Base-by-base conservation (phyloP, 1,140 invertebrate species). In the Aphelinus certus region DNA sequence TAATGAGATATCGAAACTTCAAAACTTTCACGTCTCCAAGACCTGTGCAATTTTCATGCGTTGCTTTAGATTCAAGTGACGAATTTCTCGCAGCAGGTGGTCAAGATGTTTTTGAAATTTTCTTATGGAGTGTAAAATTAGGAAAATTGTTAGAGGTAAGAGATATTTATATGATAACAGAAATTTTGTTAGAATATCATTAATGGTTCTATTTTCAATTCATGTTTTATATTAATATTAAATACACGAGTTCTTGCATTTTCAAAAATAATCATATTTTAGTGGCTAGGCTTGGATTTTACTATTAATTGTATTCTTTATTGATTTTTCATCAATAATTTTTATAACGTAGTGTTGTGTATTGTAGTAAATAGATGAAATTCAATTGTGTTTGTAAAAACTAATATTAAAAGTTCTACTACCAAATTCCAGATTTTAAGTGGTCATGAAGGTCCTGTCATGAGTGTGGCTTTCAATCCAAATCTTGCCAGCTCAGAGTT, bases 1-100 rank as follows among this genome's bases (percentile, higher is more conserved):
- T 99, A 49, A 93, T 91, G 6, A 92, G 95, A 91, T 99, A 99
- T 88, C 94, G 97, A 69, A 99, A 99, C 87, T 99, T 99, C 88
- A 92, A 96, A 76, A 99, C 98, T 1, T 93, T 98, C 67, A 96
- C 97, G 0, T 95, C 96, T 0, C 95, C 96, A 0, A 89, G 92
- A 77, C 94, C 96, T 0, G 95, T 95, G 0, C 97, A 99, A 87
- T 98, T 99, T 86, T 92, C 93, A n/a, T 97, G 95, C 84, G 89
- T 98, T 2, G 92, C 96, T 1, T 85, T 99, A 6, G 97, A 99
- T 85, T 88, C 91, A 4, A 95, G 93, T 80, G 94, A 96, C 48
- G 97, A 99, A 83, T 91, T 99, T 78, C 92, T 99, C 46, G 96
- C 95, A 48, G 97, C 97, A 5, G 97, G 96, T 1, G 95, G 95